A percentile compares a stretch with the other conserved stretches of the same genome.
Conservation (phyloP, 2,113 vertebrate species). For the Anolis sagrei region DNA sequence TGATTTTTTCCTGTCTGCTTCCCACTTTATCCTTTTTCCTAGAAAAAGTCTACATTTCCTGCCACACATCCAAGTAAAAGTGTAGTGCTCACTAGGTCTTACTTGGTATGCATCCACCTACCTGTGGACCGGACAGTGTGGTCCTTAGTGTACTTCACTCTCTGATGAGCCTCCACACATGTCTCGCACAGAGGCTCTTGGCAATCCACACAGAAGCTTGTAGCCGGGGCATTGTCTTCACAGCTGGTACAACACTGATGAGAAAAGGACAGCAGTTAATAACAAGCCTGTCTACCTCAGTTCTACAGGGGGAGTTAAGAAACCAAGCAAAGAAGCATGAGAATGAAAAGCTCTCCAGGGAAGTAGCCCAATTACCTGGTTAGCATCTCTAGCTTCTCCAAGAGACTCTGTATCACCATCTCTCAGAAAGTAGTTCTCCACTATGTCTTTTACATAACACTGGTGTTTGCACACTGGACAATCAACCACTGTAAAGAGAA, state of each 20-base stretch:
- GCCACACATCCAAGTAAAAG: background rate
- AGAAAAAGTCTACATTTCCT: too few species aligned
- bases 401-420: constrained; percentile 52
- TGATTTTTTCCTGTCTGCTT: background rate
- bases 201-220: constrained; percentile 85
- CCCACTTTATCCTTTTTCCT: background rate
- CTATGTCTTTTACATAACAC: constrained; percentile 73
- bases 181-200: constrained; percentile 83
- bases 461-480: constrained; percentile 80
- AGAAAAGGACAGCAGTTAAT: background rate
- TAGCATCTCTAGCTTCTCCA: constrained; percentile 44
- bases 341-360: background rate
- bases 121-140: constrained; percentile 77
- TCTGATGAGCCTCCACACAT: constrained; percentile 84
- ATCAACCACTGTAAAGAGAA: constrained; percentile 52
- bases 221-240: constrained; percentile 78
- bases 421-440: constrained; percentile 80
- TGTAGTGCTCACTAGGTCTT: too few species aligned
- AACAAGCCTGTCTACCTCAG: too few species aligned
- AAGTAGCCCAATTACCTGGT: constrained; percentile 54
- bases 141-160: constrained; percentile 86
- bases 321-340: background rate
- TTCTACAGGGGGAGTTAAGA: background rate
- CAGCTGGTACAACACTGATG: constrained; percentile 82
- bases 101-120: constrained; percentile 6